Evolutionary conservation across 2,888 invertebrate genomes (phyloP).

Genomic region (Heliconius cydno): DNA sequence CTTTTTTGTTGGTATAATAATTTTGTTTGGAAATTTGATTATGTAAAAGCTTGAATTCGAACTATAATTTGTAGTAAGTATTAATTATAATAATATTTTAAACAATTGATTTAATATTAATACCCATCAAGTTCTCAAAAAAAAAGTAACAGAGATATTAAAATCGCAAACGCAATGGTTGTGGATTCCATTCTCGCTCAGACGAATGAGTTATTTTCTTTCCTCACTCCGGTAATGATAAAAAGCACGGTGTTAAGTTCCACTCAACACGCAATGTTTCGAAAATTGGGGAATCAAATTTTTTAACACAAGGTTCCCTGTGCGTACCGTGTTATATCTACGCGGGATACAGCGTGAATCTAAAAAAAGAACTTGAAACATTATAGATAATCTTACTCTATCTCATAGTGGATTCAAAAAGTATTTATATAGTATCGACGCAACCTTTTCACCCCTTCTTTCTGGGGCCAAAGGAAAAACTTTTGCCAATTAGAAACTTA

Average conservation of each 20-base stretch:
- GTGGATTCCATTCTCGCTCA: too few relatives aligned
- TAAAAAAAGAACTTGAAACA: background rate
- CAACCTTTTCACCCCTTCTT: constrained; percentile 47
- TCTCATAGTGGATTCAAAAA: constrained; percentile 18
- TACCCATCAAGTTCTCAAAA: too few relatives aligned
- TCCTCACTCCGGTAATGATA: too few relatives aligned
- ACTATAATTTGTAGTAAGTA: background rate
- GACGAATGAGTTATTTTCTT: too few relatives aligned
- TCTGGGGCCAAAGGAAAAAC: constrained; percentile 52
- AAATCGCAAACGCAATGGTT: too few relatives aligned
- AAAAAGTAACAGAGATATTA: too few relatives aligned
- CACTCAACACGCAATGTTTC: background rate
- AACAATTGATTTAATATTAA: background rate
- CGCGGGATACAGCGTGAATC: background rate
- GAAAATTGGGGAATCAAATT: background rate
- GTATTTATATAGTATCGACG: constrained; percentile 36
- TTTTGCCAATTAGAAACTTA: constrained; percentile 60
- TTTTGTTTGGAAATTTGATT: background rate
- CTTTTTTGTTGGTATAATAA: background rate
- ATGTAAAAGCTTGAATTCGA: background rate
- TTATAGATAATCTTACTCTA: background rate
- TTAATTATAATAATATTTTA: background rate
- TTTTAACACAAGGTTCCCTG: background rate
- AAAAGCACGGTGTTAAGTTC: background rate
- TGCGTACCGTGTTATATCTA: background rate